A percentile compares a stretch with the other conserved stretches of the same genome.
phyloP scores from a whole-genome alignment of 2,113 vertebrate species.

The Petroica traversi region DNA sequence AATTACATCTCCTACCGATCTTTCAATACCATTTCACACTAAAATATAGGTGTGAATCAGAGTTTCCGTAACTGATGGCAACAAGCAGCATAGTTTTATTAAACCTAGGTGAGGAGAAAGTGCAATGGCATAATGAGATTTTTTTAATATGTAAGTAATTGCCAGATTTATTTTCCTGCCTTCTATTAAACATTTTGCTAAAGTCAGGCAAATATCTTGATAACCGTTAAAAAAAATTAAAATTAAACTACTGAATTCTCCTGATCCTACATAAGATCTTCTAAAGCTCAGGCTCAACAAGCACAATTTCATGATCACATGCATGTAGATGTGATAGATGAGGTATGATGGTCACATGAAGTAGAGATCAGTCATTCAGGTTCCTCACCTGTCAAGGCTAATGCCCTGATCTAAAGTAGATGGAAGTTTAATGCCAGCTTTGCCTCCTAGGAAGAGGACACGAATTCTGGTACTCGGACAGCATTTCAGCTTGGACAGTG shows the following conservation, averaged over 20 bases:
- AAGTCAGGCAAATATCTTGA: not conserved
- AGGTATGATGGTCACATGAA: not conserved
- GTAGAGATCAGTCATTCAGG: not conserved
- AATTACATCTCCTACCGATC: not conserved
- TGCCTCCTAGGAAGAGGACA: not conserved
- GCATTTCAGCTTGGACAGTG: not conserved
- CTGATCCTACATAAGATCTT: not conserved
- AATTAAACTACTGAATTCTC: not conserved
- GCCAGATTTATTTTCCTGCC: not conserved
- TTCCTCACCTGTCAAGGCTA: not conserved
- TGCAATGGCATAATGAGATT: not conserved
- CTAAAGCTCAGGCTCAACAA: not conserved
- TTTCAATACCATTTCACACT: not conserved
- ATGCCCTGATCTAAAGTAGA: not conserved
- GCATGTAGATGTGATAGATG: not conserved
- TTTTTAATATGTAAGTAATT: not conserved
- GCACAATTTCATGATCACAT: not conserved
- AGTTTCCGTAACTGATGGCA: not conserved
- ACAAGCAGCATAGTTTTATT: not conserved
- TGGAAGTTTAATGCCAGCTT: not conserved
- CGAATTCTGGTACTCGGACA: not conserved
- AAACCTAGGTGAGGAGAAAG: not conserved
- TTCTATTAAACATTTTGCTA: not conserved
- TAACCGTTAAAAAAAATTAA: not conserved
- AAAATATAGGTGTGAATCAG: not conserved